Evolutionary conservation across 1,140 invertebrate species (phyloP).

Genomic region (Neomicropteryx cornuta): DNA sequence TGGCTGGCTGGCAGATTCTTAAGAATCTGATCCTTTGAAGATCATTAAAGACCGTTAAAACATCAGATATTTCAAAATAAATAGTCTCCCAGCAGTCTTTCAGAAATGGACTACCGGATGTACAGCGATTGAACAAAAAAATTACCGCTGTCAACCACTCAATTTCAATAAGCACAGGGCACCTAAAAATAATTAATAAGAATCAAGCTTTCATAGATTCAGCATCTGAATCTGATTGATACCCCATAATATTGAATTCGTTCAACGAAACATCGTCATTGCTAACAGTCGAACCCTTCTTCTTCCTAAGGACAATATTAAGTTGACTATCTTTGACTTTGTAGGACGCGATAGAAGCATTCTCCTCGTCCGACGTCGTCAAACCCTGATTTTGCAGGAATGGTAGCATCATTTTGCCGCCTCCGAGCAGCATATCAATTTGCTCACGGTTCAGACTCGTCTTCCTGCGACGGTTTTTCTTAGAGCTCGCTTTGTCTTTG

Average conservation of each 20-base stretch:
- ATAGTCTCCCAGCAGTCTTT: too few species aligned
- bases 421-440: conserved; percentile 39
- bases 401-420: conserved; percentile 41
- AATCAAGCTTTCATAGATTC: conserved; percentile 1
- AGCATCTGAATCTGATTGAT: conserved; percentile 13
- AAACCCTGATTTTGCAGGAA: conserved; percentile 36
- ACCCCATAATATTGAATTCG: conserved; percentile 8
- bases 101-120: too few species aligned
- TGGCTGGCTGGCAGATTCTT: too few species aligned
- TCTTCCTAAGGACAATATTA: conserved; percentile 40
- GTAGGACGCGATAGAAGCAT: conserved; percentile 38
- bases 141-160: too few species aligned
- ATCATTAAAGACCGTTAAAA: too few species aligned
- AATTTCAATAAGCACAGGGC: too few species aligned
- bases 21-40: too few species aligned
- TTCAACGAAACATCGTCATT: conserved; percentile 12
- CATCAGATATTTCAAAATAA: too few species aligned
- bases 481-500: conserved; percentile 19
- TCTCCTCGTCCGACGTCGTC: conserved; percentile 37
- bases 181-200: too few species aligned
- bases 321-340: conserved; percentile 39
- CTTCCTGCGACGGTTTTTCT: conserved; percentile 45
- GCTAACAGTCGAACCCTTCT: conserved; percentile 26
- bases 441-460: conserved; percentile 41
- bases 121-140: too few species aligned